phyloP scores from a whole-genome alignment of 2,113 vertebrate species.

The Cyanoliseus patagonus region DNA sequence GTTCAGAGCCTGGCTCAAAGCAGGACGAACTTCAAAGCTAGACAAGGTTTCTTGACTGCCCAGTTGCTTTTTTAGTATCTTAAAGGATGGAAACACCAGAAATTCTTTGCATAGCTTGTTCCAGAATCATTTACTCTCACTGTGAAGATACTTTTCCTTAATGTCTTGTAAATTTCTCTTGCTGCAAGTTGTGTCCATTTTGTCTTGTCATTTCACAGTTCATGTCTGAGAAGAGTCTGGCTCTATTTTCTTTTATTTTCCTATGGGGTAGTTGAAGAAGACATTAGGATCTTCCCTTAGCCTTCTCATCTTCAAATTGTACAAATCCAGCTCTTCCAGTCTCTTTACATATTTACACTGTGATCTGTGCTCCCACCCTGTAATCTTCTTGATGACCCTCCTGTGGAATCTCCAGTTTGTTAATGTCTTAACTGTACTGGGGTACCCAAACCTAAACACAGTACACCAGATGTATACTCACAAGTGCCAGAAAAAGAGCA shows the following conservation, averaged over 20 bases:
- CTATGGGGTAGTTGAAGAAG: background rate
- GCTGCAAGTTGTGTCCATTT: background rate
- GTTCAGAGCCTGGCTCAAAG: background rate
- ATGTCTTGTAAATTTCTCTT: background rate
- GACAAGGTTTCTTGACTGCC: background rate
- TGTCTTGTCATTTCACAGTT: background rate
- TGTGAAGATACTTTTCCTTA: background rate
- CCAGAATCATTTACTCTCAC: background rate
- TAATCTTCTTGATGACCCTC: background rate
- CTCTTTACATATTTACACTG: background rate
- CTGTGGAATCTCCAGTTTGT: background rate
- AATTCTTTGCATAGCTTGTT: background rate
- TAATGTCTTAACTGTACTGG: background rate
- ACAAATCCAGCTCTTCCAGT: background rate
- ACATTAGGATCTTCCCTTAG: background rate
- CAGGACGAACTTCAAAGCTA: background rate
- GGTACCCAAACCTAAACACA: background rate
- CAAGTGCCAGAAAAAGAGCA: background rate
- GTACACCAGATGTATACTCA: background rate
- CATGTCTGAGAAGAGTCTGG: background rate
- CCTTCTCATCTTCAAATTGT: background rate
- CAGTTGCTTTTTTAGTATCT: background rate
- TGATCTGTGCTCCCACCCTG: background rate
- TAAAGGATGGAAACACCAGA: background rate
- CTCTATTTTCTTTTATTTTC: background rate